Percentiles rank a stretch among this genome's conserved stretches.
These are phyloP conservation scores for Lithophane socia DNA, from an alignment of 2,888 invertebrate species.

Conservation along the genomic window DNA sequence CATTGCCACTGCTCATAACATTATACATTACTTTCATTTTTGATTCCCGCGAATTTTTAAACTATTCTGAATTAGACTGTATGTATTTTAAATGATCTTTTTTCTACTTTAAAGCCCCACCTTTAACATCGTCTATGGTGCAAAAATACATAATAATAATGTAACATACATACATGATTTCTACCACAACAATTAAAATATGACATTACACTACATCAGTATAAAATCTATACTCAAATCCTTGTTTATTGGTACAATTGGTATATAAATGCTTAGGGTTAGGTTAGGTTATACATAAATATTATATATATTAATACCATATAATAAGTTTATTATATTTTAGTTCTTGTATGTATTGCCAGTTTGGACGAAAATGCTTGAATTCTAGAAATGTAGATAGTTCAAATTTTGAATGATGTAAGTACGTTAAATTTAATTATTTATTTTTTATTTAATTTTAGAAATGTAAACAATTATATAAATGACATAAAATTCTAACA, in stretches of 20 bases:
- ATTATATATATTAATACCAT: background rate
- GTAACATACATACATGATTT: constrained; percentile 9
- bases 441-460: background rate
- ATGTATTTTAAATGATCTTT: background rate
- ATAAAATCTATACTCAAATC: constrained; percentile 61
- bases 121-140: background rate
- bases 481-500: background rate
- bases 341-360: constrained; percentile 4
- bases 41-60: background rate
- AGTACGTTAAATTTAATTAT: background rate
- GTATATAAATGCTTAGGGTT: constrained; percentile 31
- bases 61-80: background rate
- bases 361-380: constrained; percentile 2
- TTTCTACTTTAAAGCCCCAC: background rate
- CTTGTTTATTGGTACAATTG: constrained; percentile 37
- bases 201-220: constrained; percentile 29
- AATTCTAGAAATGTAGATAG: background rate
- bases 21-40: background rate
- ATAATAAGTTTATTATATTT: background rate
- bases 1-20: no score
- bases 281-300: constrained; percentile 14
- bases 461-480: constrained; percentile 21
- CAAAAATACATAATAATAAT: constrained; percentile 7
- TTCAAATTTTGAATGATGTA: background rate
- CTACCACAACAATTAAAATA: constrained; percentile 13